Conservation (phyloP, 2,797 vertebrate species). For the Numenius phaeopus region DNA sequence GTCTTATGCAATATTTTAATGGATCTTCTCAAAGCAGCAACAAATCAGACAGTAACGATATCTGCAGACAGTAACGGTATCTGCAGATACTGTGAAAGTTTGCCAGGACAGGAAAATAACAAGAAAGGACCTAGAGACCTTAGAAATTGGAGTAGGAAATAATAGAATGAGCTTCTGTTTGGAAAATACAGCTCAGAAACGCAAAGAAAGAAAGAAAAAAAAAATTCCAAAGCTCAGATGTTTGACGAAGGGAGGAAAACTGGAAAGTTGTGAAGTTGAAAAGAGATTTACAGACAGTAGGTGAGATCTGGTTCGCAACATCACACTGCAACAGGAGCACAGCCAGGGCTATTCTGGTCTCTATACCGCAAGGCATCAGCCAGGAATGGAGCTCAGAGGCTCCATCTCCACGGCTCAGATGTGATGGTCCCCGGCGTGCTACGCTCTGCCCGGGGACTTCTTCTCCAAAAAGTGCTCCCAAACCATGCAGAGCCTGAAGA, state of each 20-base stretch:
- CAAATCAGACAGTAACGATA: not conserved
- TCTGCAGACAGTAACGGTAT: not conserved
- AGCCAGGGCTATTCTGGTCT: constrained; percentile 30
- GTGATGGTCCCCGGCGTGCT: not conserved
- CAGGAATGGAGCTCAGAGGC: constrained; percentile 22
- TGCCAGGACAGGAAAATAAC: constrained; percentile 2
- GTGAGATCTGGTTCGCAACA: not conserved
- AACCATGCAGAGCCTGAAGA: not conserved
- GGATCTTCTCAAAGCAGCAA: not conserved
- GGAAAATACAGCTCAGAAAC: constrained; percentile 29
- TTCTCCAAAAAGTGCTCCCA: constrained; percentile 26
- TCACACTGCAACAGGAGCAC: not conserved
- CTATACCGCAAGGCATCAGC: not conserved
- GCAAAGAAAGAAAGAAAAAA: not conserved
- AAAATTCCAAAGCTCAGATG: not conserved
- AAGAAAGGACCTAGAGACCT: not conserved
- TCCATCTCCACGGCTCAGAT: not conserved
- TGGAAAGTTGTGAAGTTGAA: not conserved
- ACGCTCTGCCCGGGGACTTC: not conserved
- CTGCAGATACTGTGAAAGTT: not conserved
- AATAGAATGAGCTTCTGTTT: not conserved
- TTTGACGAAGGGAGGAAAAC: not conserved
- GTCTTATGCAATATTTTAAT: not conserved
- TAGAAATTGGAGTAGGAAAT: not conserved
- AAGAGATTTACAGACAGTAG: constrained; percentile 37